Evolutionary conservation across 2,113 vertebrate genomes (phyloP).

Genomic region (Origma solitaria): DNA sequence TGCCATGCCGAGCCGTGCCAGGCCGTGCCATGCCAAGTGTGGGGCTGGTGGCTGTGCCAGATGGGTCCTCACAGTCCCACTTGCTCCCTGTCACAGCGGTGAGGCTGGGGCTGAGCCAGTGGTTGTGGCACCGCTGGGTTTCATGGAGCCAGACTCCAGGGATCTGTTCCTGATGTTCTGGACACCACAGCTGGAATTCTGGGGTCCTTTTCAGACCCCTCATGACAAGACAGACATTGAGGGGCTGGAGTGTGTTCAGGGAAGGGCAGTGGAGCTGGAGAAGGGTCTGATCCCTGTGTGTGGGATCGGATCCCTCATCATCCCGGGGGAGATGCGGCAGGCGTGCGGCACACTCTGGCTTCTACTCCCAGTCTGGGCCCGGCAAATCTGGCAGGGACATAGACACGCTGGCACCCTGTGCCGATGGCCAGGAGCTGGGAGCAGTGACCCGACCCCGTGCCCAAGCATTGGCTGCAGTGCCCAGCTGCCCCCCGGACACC

Average conservation of each 20-base stretch:
- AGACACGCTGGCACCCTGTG: accelerated
- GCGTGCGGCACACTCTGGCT: accelerated
- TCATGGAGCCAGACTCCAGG: accelerated
- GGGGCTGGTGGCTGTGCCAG: background rate
- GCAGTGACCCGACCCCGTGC: too few species aligned
- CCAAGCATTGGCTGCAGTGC: background rate
- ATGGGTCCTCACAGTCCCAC: accelerated
- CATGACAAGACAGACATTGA: background rate
- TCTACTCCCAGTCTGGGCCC: background rate
- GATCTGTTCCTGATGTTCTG: background rate
- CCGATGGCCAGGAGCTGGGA: background rate
- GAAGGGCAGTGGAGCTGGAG: background rate
- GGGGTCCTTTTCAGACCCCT: background rate
- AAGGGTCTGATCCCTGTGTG: background rate
- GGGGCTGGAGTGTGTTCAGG: background rate
- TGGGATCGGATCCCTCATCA: background rate
- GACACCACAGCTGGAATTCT: background rate
- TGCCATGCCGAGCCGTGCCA: accelerated
- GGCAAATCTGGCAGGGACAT: accelerated
- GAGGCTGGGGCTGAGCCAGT: background rate
- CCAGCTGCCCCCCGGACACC: background rate
- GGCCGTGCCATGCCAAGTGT: accelerated
- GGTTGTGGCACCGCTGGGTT: accelerated
- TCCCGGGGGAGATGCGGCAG: accelerated
- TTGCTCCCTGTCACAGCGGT: background rate